phyloP scores from a whole-genome alignment of 1,140 invertebrate genomes.

The Brachionus asplanchnoidis region DNA sequence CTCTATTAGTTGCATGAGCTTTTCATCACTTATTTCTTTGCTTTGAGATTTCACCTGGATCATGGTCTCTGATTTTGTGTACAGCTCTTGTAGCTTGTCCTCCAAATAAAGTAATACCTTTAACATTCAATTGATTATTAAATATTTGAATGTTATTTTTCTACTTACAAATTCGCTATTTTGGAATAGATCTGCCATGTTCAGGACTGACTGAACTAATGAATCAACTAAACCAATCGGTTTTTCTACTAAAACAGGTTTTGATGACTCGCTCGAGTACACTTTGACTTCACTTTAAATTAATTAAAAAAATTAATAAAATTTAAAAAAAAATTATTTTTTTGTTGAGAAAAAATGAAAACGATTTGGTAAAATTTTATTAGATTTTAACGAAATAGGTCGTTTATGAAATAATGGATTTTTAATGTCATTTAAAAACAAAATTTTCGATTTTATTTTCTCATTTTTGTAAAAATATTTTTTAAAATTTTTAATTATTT shows the following conservation, averaged over 20 bases:
- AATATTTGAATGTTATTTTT: background rate
- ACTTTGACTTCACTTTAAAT: conserved; percentile 37
- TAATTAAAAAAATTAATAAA: background rate
- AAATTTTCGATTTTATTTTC: too few relatives aligned
- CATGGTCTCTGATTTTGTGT: conserved; percentile 21
- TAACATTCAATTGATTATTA: background rate
- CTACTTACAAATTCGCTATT: conserved; percentile 40
- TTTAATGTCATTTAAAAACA: too few relatives aligned
- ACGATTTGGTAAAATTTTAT: too few relatives aligned
- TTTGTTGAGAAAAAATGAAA: too few relatives aligned
- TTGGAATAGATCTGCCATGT: background rate
- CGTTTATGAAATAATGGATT: too few relatives aligned
- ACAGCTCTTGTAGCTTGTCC: conserved; percentile 28
- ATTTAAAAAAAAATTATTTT: background rate
- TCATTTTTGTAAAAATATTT: too few relatives aligned
- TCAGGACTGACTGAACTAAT: background rate
- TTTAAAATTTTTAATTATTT: too few relatives aligned
- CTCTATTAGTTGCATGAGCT: conserved; percentile 15
- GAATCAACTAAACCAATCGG: background rate
- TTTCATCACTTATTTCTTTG: conserved; percentile 9
- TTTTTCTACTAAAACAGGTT: background rate
- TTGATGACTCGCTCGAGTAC: conserved; percentile 18
- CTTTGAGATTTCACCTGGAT: conserved; percentile 4
- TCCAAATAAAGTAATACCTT: conserved; percentile 29
- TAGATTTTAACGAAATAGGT: too few relatives aligned